Evolutionary conservation across 2,113 vertebrate genomes (phyloP).

Genomic region (Sturnira hondurensis): DNA sequence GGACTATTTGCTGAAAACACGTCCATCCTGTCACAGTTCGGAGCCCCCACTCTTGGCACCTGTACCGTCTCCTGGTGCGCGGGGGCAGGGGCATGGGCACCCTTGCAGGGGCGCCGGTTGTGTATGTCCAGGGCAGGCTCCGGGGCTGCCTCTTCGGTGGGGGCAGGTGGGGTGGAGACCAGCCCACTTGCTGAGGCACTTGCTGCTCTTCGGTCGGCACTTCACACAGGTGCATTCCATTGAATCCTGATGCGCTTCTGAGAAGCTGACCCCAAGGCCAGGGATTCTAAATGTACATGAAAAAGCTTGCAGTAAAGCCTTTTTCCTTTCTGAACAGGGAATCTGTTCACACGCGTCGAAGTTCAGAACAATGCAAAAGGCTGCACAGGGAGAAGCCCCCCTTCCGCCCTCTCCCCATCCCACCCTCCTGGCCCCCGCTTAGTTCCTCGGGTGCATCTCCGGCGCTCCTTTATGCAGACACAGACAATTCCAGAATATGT

Average conservation of each 20-base stretch:
- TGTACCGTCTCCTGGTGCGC: background rate
- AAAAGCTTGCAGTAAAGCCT: background rate
- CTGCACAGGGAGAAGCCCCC: background rate
- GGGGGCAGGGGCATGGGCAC: background rate
- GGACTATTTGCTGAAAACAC: background rate
- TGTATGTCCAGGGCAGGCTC: background rate
- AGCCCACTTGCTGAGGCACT: background rate
- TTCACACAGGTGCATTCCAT: background rate
- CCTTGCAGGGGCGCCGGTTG: background rate
- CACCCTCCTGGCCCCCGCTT: background rate
- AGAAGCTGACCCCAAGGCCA: background rate
- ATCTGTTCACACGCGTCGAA: background rate
- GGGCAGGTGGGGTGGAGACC: background rate
- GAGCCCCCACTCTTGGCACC: background rate
- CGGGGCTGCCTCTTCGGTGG: background rate
- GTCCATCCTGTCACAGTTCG: background rate
- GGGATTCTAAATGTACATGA: background rate
- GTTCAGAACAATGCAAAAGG: background rate
- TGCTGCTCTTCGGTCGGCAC: background rate
- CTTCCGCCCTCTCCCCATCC: accelerated
- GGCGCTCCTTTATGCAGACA: background rate
- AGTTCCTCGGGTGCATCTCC: background rate
- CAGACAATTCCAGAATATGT: background rate
- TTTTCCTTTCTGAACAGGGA: too few species aligned
- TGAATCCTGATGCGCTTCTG: accelerated